Evolutionary conservation across 2,113 vertebrate species (phyloP), one percentile per base, ranked within the genome.

Genomic region (mouse (Mus musculus)): DNA sequence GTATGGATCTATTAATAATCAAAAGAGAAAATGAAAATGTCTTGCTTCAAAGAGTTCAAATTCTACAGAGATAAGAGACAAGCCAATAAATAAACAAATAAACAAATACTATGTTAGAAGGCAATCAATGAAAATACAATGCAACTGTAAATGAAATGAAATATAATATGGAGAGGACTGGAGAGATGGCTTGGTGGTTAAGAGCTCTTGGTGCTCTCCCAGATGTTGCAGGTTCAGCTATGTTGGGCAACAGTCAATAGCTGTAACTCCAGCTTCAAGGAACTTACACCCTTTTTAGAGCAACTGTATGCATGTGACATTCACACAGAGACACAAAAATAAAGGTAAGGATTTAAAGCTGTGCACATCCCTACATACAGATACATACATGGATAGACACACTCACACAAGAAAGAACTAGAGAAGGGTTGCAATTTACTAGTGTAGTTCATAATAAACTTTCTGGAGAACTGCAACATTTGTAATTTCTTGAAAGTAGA

Each of bases 1-100:
- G 19, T 81, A 91, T 75, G 19, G 33, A 78, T 22, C 42, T 76
- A 94, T 26, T 12, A 65, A 30, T 94, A 56, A 90, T 46, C 49
- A 92, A 96, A 95, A 94, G 6, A 75, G 65, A 93, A 96, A 85
- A 93, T 17, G 49, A 49, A 49, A 49, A 49, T 80, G 91, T 75
- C 28, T 91, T 94, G 49, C 22, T 33, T 9, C 77, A 10, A 39
- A 39, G 12, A 77, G 42, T 26, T 93, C 94, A 93, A 39, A 78
- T 76, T 92, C 75, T 88, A 94, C 71, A 28, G 46, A 88, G 28
- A 76, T 17, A 67, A 80, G 30, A 90, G 17, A 7, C 10, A 82
- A 82, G 24, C 5, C 33, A 94, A 80, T 46, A 94, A 89, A 95
- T 71, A 73, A 46, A 90, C n/a, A 80, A 13, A 87, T 19, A 94